These are phyloP conservation scores for Microcebus ravelobensis DNA, from an alignment of 2,113 vertebrate genomes.

Conservation along the genomic window DNA sequence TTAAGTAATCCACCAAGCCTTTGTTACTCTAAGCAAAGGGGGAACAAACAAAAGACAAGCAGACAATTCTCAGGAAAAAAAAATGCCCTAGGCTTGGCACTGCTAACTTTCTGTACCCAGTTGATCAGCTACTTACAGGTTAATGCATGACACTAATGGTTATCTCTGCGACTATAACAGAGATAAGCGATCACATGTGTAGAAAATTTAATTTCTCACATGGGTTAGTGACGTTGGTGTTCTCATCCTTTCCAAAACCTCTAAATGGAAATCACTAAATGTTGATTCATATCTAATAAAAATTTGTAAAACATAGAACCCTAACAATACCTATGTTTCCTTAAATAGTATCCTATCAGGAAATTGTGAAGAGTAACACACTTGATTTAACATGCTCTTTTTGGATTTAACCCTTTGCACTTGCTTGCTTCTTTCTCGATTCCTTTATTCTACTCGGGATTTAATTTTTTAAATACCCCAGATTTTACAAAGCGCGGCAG, in stretches of 20 bases:
- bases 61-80: slow-evolving; percentile 55
- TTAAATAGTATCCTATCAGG: background rate
- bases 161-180: background rate
- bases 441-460: too few species aligned
- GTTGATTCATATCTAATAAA: background rate
- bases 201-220: background rate
- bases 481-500: too few species aligned
- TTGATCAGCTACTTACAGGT: slow-evolving; percentile 25
- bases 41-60: background rate
- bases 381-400: background rate
- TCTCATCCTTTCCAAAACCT: slow-evolving; percentile 41
- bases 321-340: background rate
- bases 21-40: background rate
- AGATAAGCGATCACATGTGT: accelerated
- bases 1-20: background rate
- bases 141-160: background rate
- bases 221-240: background rate
- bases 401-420: background rate
- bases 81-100: slow-evolving; percentile 27
- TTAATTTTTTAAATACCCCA: too few species aligned
- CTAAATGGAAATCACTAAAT: background rate
- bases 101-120: slow-evolving; percentile 42
- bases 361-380: background rate
- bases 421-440: too few species aligned
- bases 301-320: background rate